A percentile compares a stretch with the other conserved stretches of the same genome.
These are phyloP conservation scores for Brachyopa scutellaris DNA, from an alignment of 2,888 invertebrate genomes.

Conservation along the genomic window DNA sequence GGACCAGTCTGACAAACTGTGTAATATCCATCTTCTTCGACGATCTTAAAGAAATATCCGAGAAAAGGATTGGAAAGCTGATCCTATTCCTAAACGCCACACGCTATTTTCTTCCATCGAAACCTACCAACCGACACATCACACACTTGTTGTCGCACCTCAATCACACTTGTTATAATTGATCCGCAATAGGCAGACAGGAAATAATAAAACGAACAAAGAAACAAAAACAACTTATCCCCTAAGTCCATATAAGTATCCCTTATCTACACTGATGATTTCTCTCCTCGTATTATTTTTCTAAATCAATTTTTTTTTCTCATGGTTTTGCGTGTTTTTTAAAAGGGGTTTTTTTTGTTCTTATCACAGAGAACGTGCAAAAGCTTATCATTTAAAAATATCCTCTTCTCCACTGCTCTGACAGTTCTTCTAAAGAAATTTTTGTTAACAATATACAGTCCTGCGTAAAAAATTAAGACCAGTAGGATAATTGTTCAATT, in stretches of 20 bases:
- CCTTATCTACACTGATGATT: conserved; percentile 41
- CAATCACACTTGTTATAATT: not conserved
- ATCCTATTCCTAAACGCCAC: no score
- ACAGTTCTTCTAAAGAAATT: conserved; percentile 22
- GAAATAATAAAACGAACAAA: conserved; percentile 9
- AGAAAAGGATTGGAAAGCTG: no score
- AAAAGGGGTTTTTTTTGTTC: conserved; percentile 16
- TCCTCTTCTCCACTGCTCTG: conserved; percentile 34
- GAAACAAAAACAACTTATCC: not conserved
- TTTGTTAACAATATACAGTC: no score
- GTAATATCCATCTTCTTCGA: no score
- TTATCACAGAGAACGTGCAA: conserved; percentile 48
- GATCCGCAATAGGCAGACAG: not conserved
- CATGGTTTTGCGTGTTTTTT: no score
- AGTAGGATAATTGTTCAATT: no score
- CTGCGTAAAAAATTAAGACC: no score
- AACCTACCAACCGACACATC: no score
- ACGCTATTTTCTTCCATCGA: no score
- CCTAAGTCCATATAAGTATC: conserved; percentile 27
- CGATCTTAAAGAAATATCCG: no score
- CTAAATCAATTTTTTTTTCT: conserved; percentile 1
- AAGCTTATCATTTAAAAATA: conserved; percentile 51
- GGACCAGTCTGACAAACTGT: no score
- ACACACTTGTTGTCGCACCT: no score
- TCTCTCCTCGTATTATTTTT: conserved; percentile 4